Evolutionary conservation across 53 echinoderm and acorn worm species (phyloP).

Genomic region (Echinarachnius parma): DNA sequence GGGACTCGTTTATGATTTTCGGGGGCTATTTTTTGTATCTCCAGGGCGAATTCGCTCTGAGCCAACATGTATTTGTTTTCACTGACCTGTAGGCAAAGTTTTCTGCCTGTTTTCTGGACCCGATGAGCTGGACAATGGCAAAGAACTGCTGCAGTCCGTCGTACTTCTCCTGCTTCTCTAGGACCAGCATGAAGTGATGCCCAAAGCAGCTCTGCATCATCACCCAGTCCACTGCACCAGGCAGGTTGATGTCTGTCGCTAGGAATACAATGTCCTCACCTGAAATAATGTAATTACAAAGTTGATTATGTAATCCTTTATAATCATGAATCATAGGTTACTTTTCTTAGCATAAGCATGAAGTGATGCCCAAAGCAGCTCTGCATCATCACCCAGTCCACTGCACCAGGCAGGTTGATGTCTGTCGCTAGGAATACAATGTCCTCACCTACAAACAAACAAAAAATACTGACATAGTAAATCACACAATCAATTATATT

Average conservation of each 20-base stretch:
- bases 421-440: conserved; percentile 99
- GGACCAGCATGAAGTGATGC: conserved; percentile 95
- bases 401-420: conserved; percentile 96
- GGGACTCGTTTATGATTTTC: too few relatives aligned
- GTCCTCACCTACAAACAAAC: conserved; percentile 99
- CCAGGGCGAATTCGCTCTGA: too few relatives aligned
- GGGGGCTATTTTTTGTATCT: too few relatives aligned
- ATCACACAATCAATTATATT: too few relatives aligned
- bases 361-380: conserved; percentile 98
- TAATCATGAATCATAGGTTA: too few relatives aligned
- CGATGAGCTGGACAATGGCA: conserved; percentile 97
- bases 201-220: conserved; percentile 99
- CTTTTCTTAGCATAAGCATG: too few relatives aligned
- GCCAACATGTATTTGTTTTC: not conserved
- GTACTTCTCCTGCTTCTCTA: conserved; percentile 98
- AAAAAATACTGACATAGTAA: too few relatives aligned
- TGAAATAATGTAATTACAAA: too few relatives aligned
- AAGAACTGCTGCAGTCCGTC: conserved; percentile 98
- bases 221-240: conserved; percentile 99
- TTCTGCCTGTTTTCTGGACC: conserved; percentile 95
- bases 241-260: conserved; percentile 97
- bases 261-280: conserved; percentile 99
- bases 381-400: conserved; percentile 99
- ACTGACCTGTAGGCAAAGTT: conserved; percentile 95
- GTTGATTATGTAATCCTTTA: too few relatives aligned